Conservation (phyloP, 2,888 invertebrate genomes). For the Catocala nupta region DNA sequence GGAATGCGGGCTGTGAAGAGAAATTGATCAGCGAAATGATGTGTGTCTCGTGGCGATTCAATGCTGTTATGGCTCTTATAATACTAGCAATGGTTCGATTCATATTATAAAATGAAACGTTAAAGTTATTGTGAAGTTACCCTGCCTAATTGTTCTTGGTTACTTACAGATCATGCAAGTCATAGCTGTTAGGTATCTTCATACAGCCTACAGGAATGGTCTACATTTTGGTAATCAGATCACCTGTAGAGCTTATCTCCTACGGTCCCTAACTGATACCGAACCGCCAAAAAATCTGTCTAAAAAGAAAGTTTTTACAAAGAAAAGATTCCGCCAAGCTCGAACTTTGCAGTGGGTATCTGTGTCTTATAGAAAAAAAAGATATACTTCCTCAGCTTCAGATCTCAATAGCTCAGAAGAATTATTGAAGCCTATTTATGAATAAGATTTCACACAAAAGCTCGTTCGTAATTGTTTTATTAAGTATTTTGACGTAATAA, state of each 20-base stretch:
- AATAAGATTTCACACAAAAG: slow-evolving; percentile 49
- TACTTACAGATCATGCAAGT: slow-evolving; percentile 73
- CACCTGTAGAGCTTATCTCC: slow-evolving; percentile 73
- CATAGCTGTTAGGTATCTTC: slow-evolving; percentile 76
- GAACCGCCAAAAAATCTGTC: slow-evolving; percentile 45
- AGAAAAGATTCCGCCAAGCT: slow-evolving; percentile 60
- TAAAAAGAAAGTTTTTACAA: slow-evolving; percentile 63
- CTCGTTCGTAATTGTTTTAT: too few species aligned
- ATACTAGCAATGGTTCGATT: slow-evolving; percentile 75
- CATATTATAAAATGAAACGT: not conserved
- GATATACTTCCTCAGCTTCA: slow-evolving; percentile 66
- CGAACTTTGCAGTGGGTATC: slow-evolving; percentile 78
- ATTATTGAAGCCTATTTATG: slow-evolving; percentile 76
- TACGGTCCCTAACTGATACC: slow-evolving; percentile 72
- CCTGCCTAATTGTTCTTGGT: too few species aligned
- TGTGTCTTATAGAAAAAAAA: slow-evolving; percentile 58
- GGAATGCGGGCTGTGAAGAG: slow-evolving; percentile 80
- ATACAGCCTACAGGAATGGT: slow-evolving; percentile 80
- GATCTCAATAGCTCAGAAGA: slow-evolving; percentile 77
- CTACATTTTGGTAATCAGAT: slow-evolving; percentile 77
- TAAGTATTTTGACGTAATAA: too few species aligned
- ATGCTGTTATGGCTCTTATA: slow-evolving; percentile 78
- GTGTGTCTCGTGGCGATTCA: slow-evolving; percentile 80
- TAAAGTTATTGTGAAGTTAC: too few species aligned
- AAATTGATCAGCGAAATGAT: slow-evolving; percentile 83